phyloP scores from a whole-genome alignment of 2,797 vertebrate species.

The Centroberyx gerrardi region DNA sequence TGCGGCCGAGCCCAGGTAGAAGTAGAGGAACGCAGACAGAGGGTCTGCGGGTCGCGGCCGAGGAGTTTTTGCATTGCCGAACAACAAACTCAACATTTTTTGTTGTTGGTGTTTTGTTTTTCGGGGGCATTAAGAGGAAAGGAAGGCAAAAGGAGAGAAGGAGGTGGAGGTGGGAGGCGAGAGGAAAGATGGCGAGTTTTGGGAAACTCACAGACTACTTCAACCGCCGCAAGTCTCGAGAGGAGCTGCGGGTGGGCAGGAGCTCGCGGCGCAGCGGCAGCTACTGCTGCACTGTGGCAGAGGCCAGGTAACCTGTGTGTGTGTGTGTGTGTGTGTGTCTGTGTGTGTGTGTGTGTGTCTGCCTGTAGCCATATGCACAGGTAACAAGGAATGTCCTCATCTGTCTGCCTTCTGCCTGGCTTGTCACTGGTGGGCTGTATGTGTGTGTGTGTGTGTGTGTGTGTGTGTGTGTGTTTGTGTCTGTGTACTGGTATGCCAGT shows the following conservation, averaged over 20 bases:
- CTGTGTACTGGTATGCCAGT: conserved; percentile 25
- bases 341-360: conserved; percentile 9
- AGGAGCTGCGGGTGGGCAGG: conserved; percentile 88
- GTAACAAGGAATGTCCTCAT: background rate
- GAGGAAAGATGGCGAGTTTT: conserved; percentile 90
- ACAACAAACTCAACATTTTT: background rate
- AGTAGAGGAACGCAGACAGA: background rate
- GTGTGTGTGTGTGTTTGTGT: background rate
- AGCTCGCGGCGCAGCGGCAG: conserved; percentile 89
- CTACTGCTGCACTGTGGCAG: conserved; percentile 91
- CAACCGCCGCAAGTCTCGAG: conserved; percentile 91
- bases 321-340: conserved; percentile 17
- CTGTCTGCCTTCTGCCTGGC: background rate
- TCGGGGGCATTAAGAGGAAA: conserved; percentile 20
- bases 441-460: conserved; percentile 26
- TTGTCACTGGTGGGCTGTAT: background rate
- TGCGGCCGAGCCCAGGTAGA: conserved; percentile 42
- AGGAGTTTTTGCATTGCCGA: conserved; percentile 38
- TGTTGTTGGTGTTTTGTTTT: background rate
- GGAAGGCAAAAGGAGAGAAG: background rate
- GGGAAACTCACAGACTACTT: conserved; percentile 96
- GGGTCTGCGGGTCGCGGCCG: conserved; percentile 40
- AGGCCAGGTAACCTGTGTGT: conserved; percentile 90
- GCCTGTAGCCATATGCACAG: background rate
- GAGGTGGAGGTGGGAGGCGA: conserved; percentile 26